Evolutionary conservation across 2,888 invertebrate genomes (phyloP), one percentile per base, ranked within the genome.

Genomic region (Mesopsocus fuscifrons): DNA sequence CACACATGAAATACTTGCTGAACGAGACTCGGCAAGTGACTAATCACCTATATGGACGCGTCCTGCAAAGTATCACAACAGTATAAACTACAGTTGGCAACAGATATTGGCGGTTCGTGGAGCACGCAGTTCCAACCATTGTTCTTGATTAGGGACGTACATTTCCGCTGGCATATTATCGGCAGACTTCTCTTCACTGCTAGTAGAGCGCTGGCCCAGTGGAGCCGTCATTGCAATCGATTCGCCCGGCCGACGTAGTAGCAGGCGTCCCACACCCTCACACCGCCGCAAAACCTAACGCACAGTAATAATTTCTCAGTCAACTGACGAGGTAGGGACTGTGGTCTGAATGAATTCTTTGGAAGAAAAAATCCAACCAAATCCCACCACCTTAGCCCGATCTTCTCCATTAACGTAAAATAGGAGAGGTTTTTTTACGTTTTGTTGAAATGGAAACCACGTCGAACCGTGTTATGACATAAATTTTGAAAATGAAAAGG

Each of bases 61-160:
- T n/a, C n/a, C n/a, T n/a, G n/a, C n/a, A n/a, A n/a, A n/a, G n/a
- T n/a, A n/a, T n/a, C n/a, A 38, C 33, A 11, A 26, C 11, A 26
- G 26, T 26, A 9, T 9, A 26, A 26, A 6, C 26, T 18, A 38
- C 13, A 38, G 20, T 18, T 38, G 38, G 20, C 38, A 38, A 21
- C 38, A 38, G n/a, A 38, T 38, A 17, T 38, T 38, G 21, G 20
- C 38, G 6, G 20, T 45, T 43, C 54, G 48, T 41, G 66, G 64
- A 15, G 79, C 81, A 34, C 84, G 71, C 33, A 87, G 63, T 48
- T 81, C 77, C 8, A 88, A 65, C 87, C 87, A 88, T 54, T 84
- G 79, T 58, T 84, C 80, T 60, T 88, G 87, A 61, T 88, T 85
- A 2, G 87, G 85, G 8, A 88, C 87, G 57, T 87, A 88, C 87